A percentile compares a stretch with the other conserved stretches of the same genome.
phyloP scores from a whole-genome alignment of 2,888 invertebrate genomes.

The Phragmatobia fuliginosa region DNA sequence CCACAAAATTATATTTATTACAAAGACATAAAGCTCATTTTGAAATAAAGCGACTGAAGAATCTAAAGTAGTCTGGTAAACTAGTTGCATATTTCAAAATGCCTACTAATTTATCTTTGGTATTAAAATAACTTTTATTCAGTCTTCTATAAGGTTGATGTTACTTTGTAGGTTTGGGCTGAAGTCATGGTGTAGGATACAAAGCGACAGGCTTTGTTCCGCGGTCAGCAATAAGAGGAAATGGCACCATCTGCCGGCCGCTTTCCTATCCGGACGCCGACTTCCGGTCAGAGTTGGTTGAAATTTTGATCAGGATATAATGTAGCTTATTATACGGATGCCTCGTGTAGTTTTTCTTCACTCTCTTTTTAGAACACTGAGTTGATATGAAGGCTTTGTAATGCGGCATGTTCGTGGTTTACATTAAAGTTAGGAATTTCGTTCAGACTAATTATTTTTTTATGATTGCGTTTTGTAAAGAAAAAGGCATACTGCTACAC shows the following conservation, averaged over 20 bases:
- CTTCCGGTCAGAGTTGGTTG: constrained; percentile 70
- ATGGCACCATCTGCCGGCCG: constrained; percentile 78
- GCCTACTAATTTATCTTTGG: constrained; percentile 50
- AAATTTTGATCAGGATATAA: constrained; percentile 79
- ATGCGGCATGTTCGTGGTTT: constrained; percentile 2
- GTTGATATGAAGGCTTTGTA: constrained; percentile 27
- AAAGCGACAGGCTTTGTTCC: constrained; percentile 76
- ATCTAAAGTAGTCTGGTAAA: constrained; percentile 68
- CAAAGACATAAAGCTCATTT: constrained; percentile 57
- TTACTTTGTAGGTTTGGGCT: constrained; percentile 24
- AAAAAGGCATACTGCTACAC: constrained; percentile 8
- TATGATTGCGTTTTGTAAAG: background rate
- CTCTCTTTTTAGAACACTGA: constrained; percentile 37
- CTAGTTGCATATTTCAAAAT: constrained; percentile 79
- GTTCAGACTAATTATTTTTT: background rate
- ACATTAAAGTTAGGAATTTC: background rate
- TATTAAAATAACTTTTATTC: constrained; percentile 30
- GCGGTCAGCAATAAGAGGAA: constrained; percentile 83
- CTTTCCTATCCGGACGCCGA: constrained; percentile 68
- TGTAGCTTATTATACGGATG: constrained; percentile 71
- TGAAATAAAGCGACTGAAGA: constrained; percentile 44
- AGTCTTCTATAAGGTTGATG: constrained; percentile 41
- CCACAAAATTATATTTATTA: constrained; percentile 42
- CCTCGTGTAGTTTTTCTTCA: constrained; percentile 31
- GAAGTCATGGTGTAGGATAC: constrained; percentile 51